These are phyloP conservation scores for Epiblema foenella DNA, from an alignment of 2,888 invertebrate genomes.

Conservation along the genomic window DNA sequence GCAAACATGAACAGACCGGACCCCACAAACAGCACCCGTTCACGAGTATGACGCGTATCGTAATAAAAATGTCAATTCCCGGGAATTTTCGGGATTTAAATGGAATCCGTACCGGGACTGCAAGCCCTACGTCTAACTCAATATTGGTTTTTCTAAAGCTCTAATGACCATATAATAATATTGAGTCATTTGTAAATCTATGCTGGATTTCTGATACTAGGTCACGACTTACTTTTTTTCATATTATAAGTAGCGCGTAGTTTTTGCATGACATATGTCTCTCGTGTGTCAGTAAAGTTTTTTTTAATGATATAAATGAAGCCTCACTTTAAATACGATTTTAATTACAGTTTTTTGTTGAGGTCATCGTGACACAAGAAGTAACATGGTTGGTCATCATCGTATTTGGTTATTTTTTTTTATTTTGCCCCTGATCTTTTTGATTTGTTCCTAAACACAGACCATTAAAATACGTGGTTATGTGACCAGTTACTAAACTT, in stretches of 20 bases:
- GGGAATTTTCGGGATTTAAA: too few relatives aligned
- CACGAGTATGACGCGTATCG: too few relatives aligned
- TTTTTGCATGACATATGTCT: constrained; percentile 1
- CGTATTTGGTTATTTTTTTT: not conserved
- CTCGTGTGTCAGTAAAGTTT: not conserved
- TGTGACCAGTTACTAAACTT: too few relatives aligned
- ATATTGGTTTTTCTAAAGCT: constrained; percentile 16
- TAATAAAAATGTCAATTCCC: too few relatives aligned
- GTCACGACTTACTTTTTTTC: constrained; percentile 39
- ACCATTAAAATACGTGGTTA: too few relatives aligned
- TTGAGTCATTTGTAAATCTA: constrained; percentile 15
- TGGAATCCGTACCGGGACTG: too few relatives aligned
- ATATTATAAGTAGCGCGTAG: constrained; percentile 12
- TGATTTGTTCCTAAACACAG: too few relatives aligned
- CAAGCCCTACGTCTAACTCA: not conserved
- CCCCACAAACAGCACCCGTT: too few relatives aligned
- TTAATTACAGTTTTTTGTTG: constrained; percentile 31
- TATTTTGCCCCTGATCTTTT: too few relatives aligned
- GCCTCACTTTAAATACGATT: constrained; percentile 20
- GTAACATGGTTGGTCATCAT: not conserved
- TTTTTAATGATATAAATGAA: constrained; percentile 12
- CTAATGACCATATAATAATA: not conserved
- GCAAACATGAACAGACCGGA: too few relatives aligned
- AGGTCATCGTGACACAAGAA: constrained; percentile 4
- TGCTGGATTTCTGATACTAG: constrained; percentile 26